Conservation (phyloP, 2,888 invertebrate genomes). For the Polydesmus complanatus region DNA sequence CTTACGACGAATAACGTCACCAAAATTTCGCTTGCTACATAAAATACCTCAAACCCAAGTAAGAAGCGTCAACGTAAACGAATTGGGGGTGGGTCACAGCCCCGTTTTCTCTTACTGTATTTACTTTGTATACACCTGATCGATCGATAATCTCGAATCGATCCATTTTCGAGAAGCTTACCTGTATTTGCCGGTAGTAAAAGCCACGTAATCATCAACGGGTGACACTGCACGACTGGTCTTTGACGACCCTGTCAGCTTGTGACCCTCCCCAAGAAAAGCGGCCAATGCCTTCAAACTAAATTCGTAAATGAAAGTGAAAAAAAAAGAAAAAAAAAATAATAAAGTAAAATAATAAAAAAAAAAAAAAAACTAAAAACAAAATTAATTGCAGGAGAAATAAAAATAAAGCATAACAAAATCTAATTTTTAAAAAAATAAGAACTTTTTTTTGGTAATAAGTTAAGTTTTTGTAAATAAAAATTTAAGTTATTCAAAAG, state of each 20-base stretch:
- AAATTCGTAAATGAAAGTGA: slow-evolving; percentile 2
- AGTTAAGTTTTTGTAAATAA: too few relatives aligned
- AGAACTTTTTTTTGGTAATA: too few relatives aligned
- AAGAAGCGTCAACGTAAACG: too few relatives aligned
- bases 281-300: slow-evolving; percentile 10
- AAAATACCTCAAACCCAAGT: too few relatives aligned
- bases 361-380: neutral
- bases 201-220: neutral
- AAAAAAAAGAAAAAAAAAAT: slow-evolving; percentile 8
- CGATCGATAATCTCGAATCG: neutral
- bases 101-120: too few relatives aligned
- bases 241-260: neutral
- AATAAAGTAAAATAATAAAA: neutral
- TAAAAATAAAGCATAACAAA: neutral
- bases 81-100: too few relatives aligned
- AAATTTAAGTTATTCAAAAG: too few relatives aligned
- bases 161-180: neutral
- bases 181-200: neutral
- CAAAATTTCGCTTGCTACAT: too few relatives aligned
- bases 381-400: slow-evolving; percentile 8
- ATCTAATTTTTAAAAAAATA: slow-evolving; percentile 35
- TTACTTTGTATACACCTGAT: too few relatives aligned
- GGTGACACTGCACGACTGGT: neutral
- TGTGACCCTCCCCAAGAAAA: slow-evolving; percentile 9
- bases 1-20: too few relatives aligned